Evolutionary conservation across 1,140 invertebrate species (phyloP).

Genomic region (Pygmarrhopalites habei): DNA sequence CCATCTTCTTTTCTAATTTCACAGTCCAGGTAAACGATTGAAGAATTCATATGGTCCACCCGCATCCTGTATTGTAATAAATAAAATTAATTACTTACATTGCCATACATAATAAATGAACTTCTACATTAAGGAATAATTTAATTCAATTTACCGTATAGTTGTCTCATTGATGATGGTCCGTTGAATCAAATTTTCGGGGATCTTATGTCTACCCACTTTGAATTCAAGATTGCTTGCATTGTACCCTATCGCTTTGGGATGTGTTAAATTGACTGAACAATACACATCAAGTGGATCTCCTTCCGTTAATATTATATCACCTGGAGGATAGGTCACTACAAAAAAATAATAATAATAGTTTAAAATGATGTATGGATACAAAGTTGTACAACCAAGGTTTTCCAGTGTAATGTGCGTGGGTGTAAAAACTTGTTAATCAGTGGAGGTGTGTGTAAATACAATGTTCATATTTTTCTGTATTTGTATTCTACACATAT

Average conservation of each 20-base stretch:
- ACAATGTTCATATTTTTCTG: no score
- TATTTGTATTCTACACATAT: no score
- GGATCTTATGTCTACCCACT: slow-evolving; percentile 43
- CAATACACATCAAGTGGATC: slow-evolving; percentile 48
- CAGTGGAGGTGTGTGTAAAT: no score
- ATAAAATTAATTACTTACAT: no score
- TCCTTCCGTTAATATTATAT: slow-evolving; percentile 49
- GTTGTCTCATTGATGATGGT: slow-evolving; percentile 48
- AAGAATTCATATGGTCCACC: slow-evolving; percentile 45
- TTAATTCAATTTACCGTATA: no score
- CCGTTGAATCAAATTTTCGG: slow-evolving; percentile 42
- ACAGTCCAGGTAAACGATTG: slow-evolving; percentile 47
- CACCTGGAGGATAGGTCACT: slow-evolving; percentile 50
- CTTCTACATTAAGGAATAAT: no score
- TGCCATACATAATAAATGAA: no score
- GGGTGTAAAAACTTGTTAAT: no score
- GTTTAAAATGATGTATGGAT: no score
- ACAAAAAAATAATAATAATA: slow-evolving; percentile 17
- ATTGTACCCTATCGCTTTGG: slow-evolving; percentile 43
- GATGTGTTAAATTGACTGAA: slow-evolving; percentile 46
- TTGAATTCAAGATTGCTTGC: slow-evolving; percentile 47
- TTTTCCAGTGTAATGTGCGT: no score
- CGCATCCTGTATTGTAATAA: no score
- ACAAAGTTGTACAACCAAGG: no score
- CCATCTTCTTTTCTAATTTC: slow-evolving; percentile 39